These are phyloP conservation scores for Muscicapa comitata DNA, from an alignment of 2,797 vertebrate species.

Conservation along the genomic window DNA sequence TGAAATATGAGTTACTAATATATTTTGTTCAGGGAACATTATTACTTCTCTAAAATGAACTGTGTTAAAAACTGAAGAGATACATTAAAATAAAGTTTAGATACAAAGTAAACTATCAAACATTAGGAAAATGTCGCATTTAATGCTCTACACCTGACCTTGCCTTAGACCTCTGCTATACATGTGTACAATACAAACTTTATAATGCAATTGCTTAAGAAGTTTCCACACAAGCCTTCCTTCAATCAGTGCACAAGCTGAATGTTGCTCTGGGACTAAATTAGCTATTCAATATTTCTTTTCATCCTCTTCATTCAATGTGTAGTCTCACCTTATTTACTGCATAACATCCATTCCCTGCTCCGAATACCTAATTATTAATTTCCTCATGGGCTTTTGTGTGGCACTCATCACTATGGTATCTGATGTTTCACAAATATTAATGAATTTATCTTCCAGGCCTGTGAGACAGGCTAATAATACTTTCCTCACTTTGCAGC, in stretches of 20 bases:
- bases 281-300: conserved; percentile 44
- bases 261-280: background rate
- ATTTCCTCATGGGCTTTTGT: conserved; percentile 18
- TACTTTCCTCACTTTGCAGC: background rate
- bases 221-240: background rate
- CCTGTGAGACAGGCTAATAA: background rate
- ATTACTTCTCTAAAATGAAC: background rate
- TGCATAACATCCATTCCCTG: background rate
- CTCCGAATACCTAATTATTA: conserved; percentile 33
- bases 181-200: background rate
- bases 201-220: background rate
- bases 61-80: background rate
- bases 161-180: background rate
- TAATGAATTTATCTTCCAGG: conserved; percentile 14
- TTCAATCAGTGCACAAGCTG: background rate
- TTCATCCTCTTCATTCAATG: background rate
- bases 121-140: background rate
- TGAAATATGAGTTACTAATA: background rate
- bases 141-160: background rate
- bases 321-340: conserved; percentile 38
- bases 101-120: background rate
- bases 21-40: background rate
- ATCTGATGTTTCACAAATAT: conserved; percentile 15
- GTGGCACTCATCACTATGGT: background rate
- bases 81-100: background rate